Evolutionary conservation across 2,797 vertebrate species (phyloP).

Genomic region (Crax fasciolata): DNA sequence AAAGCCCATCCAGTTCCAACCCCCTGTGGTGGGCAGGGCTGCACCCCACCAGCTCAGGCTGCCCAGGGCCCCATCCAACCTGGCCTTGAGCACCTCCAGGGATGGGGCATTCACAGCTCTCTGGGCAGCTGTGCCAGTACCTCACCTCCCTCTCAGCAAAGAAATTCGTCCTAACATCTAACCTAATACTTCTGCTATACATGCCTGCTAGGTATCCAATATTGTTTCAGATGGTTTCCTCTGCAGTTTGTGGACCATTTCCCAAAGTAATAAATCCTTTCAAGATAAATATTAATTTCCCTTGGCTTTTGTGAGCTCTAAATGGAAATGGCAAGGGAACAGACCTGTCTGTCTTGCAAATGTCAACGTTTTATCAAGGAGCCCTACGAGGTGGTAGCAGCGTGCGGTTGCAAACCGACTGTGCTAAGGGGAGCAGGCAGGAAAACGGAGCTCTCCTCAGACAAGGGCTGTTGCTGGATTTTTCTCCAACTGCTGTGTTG

Average conservation of each 20-base stretch:
- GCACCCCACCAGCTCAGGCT: not conserved
- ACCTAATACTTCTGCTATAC: not conserved
- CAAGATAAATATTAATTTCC: not conserved
- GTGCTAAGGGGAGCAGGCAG: not conserved
- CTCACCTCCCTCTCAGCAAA: not conserved
- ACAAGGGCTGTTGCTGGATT: not conserved
- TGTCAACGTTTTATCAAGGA: not conserved
- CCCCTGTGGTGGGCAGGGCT: not conserved
- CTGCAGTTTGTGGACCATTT: not conserved
- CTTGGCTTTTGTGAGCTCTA: not conserved
- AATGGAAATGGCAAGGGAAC: not conserved
- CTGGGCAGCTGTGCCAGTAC: not conserved
- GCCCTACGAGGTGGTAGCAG: accelerated
- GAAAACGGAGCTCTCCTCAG: not conserved
- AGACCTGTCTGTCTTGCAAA: not conserved
- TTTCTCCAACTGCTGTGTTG: not conserved
- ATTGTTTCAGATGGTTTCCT: not conserved
- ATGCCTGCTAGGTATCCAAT: not conserved
- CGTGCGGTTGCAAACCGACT: not conserved
- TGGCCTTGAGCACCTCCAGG: too few relatives aligned
- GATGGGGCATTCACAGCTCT: too few relatives aligned
- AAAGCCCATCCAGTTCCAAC: not conserved
- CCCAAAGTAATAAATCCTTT: not conserved
- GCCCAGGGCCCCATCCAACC: too few relatives aligned
- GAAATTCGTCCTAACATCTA: not conserved